Conservation (phyloP, 2,797 vertebrate species). For the Brachyrhaphis roseni region DNA sequence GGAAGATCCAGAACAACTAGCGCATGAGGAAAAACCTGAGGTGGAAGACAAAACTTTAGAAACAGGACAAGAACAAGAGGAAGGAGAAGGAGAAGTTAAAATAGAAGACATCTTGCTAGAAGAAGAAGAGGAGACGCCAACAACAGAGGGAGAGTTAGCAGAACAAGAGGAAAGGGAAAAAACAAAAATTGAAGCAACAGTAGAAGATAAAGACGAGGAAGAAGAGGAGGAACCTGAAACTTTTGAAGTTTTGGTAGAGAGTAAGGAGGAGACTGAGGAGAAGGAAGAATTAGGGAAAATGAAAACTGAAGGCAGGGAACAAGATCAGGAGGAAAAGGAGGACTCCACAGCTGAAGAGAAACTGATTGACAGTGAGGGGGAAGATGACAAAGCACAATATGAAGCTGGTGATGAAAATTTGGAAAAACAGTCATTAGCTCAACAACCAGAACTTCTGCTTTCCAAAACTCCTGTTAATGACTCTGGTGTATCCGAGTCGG, state of each 20-base stretch:
- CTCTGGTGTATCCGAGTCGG: slow-evolving; percentile 11
- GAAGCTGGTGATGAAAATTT: slow-evolving; percentile 16
- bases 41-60: neutral
- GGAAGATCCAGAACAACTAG: slow-evolving; percentile 12
- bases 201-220: neutral
- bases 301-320: neutral
- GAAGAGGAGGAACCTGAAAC: slow-evolving; percentile 7
- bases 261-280: neutral
- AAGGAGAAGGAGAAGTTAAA: neutral
- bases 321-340: neutral
- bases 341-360: neutral
- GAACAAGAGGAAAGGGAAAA: slow-evolving; percentile 6
- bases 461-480: slow-evolving; percentile 23
- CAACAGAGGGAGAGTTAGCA: neutral
- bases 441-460: slow-evolving; percentile 29
- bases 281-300: neutral
- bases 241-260: neutral
- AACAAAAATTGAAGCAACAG: neutral
- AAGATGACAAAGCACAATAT: neutral
- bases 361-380: neutral
- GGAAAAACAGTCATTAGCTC: slow-evolving; percentile 20
- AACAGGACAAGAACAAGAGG: slow-evolving; percentile 1
- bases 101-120: neutral
- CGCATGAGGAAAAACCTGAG: slow-evolving; percentile 14
- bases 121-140: neutral